Percentiles rank a stretch among this genome's conserved stretches.
Evolutionary conservation across 2,797 vertebrate genomes (phyloP).

Genomic region (Dallia pectoralis): DNA sequence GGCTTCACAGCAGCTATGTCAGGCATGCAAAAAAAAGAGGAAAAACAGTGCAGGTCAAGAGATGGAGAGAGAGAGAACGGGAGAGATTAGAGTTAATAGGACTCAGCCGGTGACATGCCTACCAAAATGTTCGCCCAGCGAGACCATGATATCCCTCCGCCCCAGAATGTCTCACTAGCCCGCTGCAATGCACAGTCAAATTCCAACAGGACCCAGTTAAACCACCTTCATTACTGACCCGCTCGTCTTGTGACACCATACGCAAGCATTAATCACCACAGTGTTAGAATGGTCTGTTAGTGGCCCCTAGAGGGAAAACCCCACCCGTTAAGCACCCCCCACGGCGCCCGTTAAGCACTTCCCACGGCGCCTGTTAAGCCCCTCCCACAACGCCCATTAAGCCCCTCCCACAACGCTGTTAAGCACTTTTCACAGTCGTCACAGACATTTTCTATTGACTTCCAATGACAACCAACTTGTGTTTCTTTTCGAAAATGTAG

Average conservation of each 20-base stretch:
- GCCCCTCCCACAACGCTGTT: no score
- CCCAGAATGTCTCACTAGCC: constrained; percentile 45
- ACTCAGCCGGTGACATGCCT: constrained; percentile 16
- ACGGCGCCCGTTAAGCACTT: no score
- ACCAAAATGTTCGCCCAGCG: constrained; percentile 32
- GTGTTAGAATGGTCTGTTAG: constrained; percentile 29
- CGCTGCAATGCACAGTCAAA: constrained; percentile 30
- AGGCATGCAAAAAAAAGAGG: constrained; percentile 57
- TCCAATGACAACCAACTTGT: no score
- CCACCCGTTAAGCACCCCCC: no score
- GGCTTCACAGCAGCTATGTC: constrained; percentile 63
- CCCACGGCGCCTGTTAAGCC: no score
- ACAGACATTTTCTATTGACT: no score
- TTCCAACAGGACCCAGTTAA: constrained; percentile 41
- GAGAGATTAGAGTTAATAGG: constrained; percentile 19
- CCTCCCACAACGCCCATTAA: no score
- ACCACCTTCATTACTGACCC: constrained; percentile 40
- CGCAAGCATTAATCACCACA: constrained; percentile 19
- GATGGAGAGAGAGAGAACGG: constrained; percentile 17
- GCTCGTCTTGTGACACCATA: constrained; percentile 38
- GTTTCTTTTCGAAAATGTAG: no score
- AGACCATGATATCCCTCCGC: constrained; percentile 51
- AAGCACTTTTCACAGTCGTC: no score
- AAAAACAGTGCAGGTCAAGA: constrained; percentile 37
- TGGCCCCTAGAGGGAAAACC: not conserved